phyloP scores from a whole-genome alignment of 2,888 invertebrate species.

The Endotricha flammealis region DNA sequence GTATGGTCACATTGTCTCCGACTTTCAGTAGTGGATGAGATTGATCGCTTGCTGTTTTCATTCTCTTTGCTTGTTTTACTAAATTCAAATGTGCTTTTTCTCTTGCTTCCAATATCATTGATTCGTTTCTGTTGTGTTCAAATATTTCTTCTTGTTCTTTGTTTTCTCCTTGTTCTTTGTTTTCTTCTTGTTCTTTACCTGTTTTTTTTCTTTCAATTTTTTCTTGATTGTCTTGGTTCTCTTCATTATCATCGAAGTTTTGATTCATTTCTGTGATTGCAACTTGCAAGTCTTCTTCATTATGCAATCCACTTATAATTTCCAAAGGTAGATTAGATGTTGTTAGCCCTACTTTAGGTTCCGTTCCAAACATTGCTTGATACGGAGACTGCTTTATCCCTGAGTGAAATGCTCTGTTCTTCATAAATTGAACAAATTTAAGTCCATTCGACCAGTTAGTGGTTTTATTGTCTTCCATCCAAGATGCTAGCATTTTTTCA shows the following conservation, averaged over 20 bases:
- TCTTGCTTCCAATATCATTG: conserved; percentile 7
- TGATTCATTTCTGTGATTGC: conserved; percentile 8
- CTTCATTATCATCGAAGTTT: background rate
- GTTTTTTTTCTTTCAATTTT: no score
- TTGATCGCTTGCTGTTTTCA: conserved; percentile 9
- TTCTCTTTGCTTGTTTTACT: conserved; percentile 12
- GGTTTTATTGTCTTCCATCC: no score
- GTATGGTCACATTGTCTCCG: conserved; percentile 7
- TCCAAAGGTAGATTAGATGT: conserved; percentile 13
- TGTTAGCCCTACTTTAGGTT: conserved; percentile 22
- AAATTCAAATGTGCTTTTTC: conserved; percentile 7
- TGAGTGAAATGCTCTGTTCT: no score
- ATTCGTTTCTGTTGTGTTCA: conserved; percentile 6
- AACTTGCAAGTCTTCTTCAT: conserved; percentile 12
- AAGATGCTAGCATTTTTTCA: no score
- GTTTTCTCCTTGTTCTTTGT: no score
- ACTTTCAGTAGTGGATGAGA: background rate
- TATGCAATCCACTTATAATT: conserved; percentile 8
- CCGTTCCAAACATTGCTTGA: conserved; percentile 25
- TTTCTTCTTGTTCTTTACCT: no score
- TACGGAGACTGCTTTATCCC: no score
- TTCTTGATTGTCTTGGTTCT: no score
- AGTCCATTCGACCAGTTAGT: no score
- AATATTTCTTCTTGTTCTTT: no score
- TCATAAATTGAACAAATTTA: no score